phyloP scores from a whole-genome alignment of 1,140 invertebrate species.

The Lepidurus arcticus region DNA sequence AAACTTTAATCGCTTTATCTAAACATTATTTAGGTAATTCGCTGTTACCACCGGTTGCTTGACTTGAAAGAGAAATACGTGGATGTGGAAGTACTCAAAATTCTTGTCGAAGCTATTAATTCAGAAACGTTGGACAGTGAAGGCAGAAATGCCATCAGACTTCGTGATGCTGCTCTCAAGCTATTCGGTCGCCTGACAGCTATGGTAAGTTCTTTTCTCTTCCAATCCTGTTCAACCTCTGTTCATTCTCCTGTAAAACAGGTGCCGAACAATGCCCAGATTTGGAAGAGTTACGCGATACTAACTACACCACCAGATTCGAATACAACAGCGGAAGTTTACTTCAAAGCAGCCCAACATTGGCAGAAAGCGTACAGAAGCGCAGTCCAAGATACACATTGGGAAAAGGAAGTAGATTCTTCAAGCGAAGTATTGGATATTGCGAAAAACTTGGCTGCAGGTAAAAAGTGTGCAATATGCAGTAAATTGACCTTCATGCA shows the following conservation, averaged over 20 bases:
- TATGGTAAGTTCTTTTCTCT: constrained; percentile 46
- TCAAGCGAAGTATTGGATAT: constrained; percentile 41
- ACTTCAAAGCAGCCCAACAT: constrained; percentile 54
- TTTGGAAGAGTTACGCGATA: constrained; percentile 49
- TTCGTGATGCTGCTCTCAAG: constrained; percentile 41
- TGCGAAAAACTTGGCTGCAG: constrained; percentile 41
- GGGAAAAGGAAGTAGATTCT: constrained; percentile 50
- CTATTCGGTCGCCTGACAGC: constrained; percentile 75
- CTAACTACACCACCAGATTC: constrained; percentile 44
- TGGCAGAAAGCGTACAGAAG: constrained; percentile 51
- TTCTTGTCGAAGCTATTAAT: constrained; percentile 65
- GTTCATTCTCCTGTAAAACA: constrained; percentile 36
- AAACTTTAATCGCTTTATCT: constrained; percentile 42
- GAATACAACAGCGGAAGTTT: constrained; percentile 54
- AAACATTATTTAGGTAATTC: constrained; percentile 60
- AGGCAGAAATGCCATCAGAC: constrained; percentile 39
- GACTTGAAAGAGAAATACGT: constrained; percentile 76
- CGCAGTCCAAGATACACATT: constrained; percentile 50
- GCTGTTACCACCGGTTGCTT: constrained; percentile 71
- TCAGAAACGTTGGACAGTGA: constrained; percentile 57
- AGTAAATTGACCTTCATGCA: constrained; percentile 23
- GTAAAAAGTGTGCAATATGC: constrained; percentile 37
- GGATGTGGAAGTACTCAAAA: constrained; percentile 68
- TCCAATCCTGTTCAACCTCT: constrained; percentile 5
- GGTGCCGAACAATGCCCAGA: constrained; percentile 56